phyloP scores from a whole-genome alignment of 2,113 vertebrate genomes.

The Chloebia gouldiae region DNA sequence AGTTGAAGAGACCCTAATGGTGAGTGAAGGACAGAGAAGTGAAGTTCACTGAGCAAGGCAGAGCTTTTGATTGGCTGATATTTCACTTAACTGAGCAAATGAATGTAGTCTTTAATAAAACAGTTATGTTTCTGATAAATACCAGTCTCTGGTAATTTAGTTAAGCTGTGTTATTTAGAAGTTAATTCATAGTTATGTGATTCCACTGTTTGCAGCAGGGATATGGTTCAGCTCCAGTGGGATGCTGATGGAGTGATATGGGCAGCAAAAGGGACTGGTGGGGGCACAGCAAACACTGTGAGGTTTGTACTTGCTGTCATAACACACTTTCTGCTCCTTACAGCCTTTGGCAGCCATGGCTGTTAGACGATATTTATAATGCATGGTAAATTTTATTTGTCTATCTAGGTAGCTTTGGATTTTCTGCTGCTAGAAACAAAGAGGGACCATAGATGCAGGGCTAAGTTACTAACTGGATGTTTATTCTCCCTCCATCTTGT shows the following conservation, averaged over 20 bases:
- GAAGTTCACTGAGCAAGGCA: background rate
- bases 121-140: background rate
- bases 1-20: background rate
- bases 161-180: background rate
- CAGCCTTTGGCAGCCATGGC: background rate
- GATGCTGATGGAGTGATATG: accelerated
- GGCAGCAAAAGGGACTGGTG: background rate
- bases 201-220: background rate
- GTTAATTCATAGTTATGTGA: background rate
- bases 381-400: background rate
- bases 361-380: background rate
- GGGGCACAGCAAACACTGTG: background rate
- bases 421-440: slow-evolving; percentile 3
- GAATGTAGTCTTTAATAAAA: background rate
- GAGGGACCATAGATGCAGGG: background rate
- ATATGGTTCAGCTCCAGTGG: accelerated
- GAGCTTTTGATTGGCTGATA: background rate
- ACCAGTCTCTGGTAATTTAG: background rate
- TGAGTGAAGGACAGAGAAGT: background rate
- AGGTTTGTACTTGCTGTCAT: background rate
- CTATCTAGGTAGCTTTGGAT: background rate
- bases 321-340: background rate
- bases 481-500: slow-evolving; percentile 22
- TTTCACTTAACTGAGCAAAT: background rate
- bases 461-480: background rate